These are phyloP conservation scores for Lytechinus variegatus DNA, from an alignment of 35 echinoderm and acorn worm species.

Conservation along the genomic window DNA sequence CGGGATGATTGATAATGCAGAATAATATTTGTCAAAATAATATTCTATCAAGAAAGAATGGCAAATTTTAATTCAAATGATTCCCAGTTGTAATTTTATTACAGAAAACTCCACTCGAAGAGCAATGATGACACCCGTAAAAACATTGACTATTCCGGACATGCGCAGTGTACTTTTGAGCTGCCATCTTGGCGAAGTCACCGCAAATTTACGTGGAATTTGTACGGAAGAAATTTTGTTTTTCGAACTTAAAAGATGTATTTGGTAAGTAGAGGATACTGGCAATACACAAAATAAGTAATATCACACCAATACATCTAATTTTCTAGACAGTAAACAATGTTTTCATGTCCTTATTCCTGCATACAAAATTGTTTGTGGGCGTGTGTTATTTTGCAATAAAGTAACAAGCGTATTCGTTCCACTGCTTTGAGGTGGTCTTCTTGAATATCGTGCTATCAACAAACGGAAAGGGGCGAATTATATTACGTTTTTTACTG, in stretches of 20 bases:
- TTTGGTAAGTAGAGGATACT: slow-evolving; percentile 37
- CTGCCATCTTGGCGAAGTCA: slow-evolving; percentile 75
- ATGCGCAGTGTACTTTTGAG: slow-evolving; percentile 77
- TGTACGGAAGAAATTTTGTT: slow-evolving; percentile 46
- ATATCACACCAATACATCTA: slow-evolving; percentile 40
- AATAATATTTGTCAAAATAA: no score
- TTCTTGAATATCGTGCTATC: background rate
- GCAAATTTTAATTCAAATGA: background rate
- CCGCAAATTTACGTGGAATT: slow-evolving; percentile 12
- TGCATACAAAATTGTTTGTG: slow-evolving; percentile 45
- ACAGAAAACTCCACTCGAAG: background rate
- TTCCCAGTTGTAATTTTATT: background rate
- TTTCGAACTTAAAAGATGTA: slow-evolving; percentile 35
- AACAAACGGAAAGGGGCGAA: background rate
- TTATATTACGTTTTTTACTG: slow-evolving; percentile 23
- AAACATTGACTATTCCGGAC: slow-evolving; percentile 58
- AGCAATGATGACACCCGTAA: background rate
- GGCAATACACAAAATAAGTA: slow-evolving; percentile 21
- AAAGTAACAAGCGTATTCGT: slow-evolving; percentile 41
- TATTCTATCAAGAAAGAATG: background rate
- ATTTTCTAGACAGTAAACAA: background rate
- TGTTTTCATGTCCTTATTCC: slow-evolving; percentile 42
- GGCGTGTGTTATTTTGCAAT: slow-evolving; percentile 41
- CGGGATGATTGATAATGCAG: background rate
- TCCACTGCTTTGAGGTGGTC: slow-evolving; percentile 36